Conservation (phyloP, 2,888 invertebrate species). For the Candidula unifasciata region DNA sequence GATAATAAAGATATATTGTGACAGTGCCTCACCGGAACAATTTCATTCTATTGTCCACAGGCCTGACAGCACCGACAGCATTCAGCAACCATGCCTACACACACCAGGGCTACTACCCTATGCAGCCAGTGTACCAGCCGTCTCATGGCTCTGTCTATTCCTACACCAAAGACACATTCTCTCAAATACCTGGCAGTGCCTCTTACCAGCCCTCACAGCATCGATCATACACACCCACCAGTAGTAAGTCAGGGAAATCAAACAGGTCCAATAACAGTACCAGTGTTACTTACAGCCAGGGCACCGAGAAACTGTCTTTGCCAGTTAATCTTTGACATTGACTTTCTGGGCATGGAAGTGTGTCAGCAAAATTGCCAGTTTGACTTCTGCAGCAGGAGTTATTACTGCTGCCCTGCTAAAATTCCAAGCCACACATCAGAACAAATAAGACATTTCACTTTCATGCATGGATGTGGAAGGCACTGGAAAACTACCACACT, state of each 20-base stretch:
- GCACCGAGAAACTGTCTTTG: conserved; percentile 72
- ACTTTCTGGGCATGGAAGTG: neutral
- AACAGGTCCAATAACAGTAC: conserved; percentile 70
- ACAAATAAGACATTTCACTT: too few relatives aligned
- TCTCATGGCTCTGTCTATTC: conserved; percentile 66
- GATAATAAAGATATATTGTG: neutral
- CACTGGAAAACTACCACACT: too few relatives aligned
- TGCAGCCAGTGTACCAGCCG: conserved; percentile 71
- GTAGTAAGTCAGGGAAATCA: conserved; percentile 74
- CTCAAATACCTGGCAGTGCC: conserved; percentile 63
- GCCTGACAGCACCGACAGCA: conserved; percentile 57
- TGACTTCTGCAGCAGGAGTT: neutral
- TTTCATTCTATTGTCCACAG: conserved; percentile 32
- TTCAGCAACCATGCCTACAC: conserved; percentile 65
- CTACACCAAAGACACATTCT: conserved; percentile 61
- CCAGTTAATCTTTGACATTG: conserved; percentile 69
- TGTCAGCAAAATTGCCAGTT: neutral
- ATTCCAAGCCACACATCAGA: too few relatives aligned
- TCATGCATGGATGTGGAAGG: too few relatives aligned
- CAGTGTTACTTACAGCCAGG: conserved; percentile 71
- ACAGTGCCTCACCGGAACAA: neutral
- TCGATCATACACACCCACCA: conserved; percentile 74
- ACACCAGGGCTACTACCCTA: conserved; percentile 74
- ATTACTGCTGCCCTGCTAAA: neutral
- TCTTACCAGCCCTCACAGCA: conserved; percentile 72